Base-by-base conservation (phyloP, 1,140 invertebrate genomes). In the Leguminivora glycinivorella region DNA sequence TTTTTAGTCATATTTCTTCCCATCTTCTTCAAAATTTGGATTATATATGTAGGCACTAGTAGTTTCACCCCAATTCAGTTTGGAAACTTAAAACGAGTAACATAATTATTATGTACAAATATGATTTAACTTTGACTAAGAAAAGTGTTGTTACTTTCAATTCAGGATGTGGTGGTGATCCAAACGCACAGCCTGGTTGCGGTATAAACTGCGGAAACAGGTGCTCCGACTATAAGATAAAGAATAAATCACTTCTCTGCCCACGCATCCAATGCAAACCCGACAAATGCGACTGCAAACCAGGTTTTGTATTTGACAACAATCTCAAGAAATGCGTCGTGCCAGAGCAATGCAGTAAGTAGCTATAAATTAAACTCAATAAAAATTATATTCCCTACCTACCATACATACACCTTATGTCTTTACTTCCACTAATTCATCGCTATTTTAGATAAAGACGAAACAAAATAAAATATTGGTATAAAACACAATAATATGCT, bases 211-310 rank as follows among this genome's bases (percentile, higher is more conserved):
- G 81, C 56, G 70, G 72, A 7, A 68, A 38, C 56, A 69, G 38
- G n/a, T 83, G 81, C 43, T 72, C 75, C 0, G 71, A 75, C 24
- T 72, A 72, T 43, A 72, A 79, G n/a, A 72, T 47, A 9, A 5
- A 17, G 29, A 56, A 60, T 43, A 43, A 43, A 26, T n/a, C 4
- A 52, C 19, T 31, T 52, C 47, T 40, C 34, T 14, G 63, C 34
- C 1, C 82, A 76, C 29, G 31, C 17, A 2, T 24, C 17, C 1
- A 34, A 70, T 81, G 81, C 43, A 40, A 69, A 6, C 6, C 22
- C 2, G 76, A 83, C 25, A 72, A 70, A 1, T 83, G 79, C 29
- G 72, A 81, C 25, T 81, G 81, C 56, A 78, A 70, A 67, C n/a
- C 72, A 1, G 76, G 71, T 4, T 79, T 56, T 31, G 73, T 77